Evolutionary conservation across 2,888 invertebrate genomes (phyloP).

Genomic region (Drosophila mimetica): DNA sequence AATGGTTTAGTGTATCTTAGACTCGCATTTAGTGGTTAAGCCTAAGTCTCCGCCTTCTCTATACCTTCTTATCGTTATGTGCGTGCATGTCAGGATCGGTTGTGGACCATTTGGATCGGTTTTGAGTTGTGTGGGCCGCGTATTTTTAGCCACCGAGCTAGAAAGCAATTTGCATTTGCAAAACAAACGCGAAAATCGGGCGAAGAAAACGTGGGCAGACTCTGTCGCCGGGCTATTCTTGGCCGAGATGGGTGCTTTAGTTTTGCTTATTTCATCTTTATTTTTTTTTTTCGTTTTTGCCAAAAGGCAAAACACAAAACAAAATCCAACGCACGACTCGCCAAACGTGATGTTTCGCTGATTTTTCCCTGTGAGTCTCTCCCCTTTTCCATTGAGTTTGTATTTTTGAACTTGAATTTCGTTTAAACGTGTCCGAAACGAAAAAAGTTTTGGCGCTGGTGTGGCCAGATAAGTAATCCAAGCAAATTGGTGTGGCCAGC

Average conservation of each 20-base stretch:
- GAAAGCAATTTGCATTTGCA: slow-evolving; percentile 44
- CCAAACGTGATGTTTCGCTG: slow-evolving; percentile 68
- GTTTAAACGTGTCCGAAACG: slow-evolving; percentile 37
- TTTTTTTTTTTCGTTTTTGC: slow-evolving; percentile 61
- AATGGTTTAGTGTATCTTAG: slow-evolving; percentile 50
- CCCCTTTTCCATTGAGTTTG: slow-evolving; percentile 12
- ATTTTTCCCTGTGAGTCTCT: slow-evolving; percentile 23
- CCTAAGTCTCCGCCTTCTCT: slow-evolving; percentile 36
- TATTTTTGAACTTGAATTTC: slow-evolving; percentile 68
- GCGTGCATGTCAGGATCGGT: slow-evolving; percentile 28
- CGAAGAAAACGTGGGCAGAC: slow-evolving; percentile 73
- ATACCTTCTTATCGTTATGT: slow-evolving; percentile 14
- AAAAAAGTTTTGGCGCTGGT: slow-evolving; percentile 8
- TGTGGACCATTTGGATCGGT: slow-evolving; percentile 19
- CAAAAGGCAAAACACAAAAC: slow-evolving; percentile 32
- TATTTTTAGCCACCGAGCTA: slow-evolving; percentile 69
- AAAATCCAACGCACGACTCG: slow-evolving; percentile 59
- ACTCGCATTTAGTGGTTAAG: slow-evolving; percentile 44
- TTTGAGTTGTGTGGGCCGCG: slow-evolving; percentile 53
- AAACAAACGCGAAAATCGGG: slow-evolving; percentile 50
- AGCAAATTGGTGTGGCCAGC: slow-evolving; percentile 13
- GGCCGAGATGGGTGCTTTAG: slow-evolving; percentile 48
- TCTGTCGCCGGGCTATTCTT: slow-evolving; percentile 59
- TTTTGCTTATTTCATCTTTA: slow-evolving; percentile 32
- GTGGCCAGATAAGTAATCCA: slow-evolving; percentile 33